Conservation (phyloP, 2,797 vertebrate genomes). For the Pseudomugil gertrudae region DNA sequence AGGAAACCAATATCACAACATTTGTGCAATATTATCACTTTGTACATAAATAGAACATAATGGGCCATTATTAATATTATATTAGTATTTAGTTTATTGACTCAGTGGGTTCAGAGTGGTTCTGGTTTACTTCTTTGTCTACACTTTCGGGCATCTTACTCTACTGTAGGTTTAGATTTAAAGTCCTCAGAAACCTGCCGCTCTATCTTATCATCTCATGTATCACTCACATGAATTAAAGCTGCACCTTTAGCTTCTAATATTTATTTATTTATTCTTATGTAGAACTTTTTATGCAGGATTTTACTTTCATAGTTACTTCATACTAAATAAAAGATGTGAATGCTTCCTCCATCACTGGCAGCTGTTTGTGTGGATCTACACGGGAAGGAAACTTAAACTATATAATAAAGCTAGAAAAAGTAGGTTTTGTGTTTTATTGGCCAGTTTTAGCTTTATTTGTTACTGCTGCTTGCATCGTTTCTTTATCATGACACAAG, state of each 20-base stretch:
- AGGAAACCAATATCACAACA: background rate
- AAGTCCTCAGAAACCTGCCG: background rate
- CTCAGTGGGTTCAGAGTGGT: background rate
- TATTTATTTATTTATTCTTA: background rate
- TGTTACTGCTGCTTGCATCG: background rate
- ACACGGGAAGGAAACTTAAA: too few species aligned
- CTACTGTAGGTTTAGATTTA: too few species aligned
- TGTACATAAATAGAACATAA: background rate
- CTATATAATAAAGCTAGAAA: too few species aligned
- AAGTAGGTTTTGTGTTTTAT: too few species aligned
- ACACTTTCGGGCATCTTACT: background rate
- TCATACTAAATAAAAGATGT: background rate
- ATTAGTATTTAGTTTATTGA: background rate
- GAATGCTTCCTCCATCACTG: background rate
- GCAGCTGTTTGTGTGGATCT: too few species aligned
- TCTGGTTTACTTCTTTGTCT: background rate
- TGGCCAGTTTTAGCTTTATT: background rate
- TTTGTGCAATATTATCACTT: background rate
- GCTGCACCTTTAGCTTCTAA: background rate
- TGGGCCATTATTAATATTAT: too few species aligned
- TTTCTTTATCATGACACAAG: background rate
- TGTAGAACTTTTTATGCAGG: background rate
- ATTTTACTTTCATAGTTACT: background rate
- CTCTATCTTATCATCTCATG: background rate
- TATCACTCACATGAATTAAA: background rate